Conservation (phyloP, 2,113 vertebrate genomes). For the Coracopsis vasa region DNA sequence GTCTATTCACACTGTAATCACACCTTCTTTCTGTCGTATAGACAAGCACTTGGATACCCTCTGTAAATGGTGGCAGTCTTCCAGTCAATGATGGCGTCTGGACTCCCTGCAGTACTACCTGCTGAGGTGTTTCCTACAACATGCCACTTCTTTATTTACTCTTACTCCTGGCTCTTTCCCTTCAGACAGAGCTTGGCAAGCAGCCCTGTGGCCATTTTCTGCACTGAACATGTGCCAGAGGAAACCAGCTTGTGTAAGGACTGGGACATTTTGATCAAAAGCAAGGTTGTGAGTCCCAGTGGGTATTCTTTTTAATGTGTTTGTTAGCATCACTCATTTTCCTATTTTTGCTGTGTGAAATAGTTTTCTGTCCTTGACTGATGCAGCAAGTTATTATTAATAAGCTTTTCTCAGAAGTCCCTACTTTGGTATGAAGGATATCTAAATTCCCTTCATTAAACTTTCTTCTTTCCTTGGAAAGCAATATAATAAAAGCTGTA, state of each 20-base stretch:
- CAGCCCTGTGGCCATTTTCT: background rate
- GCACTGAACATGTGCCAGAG: background rate
- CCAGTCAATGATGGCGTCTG: background rate
- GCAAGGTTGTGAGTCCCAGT: background rate
- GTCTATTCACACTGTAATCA: background rate
- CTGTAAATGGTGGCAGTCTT: background rate
- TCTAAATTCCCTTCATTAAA: background rate
- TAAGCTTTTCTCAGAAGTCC: background rate
- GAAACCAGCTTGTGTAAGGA: background rate
- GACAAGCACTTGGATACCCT: background rate
- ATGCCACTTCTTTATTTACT: conserved; percentile 2
- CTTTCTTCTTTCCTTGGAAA: background rate
- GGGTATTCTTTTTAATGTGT: background rate
- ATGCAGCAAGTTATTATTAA: background rate
- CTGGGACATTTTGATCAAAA: background rate
- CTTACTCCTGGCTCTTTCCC: background rate
- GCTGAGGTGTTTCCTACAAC: conserved; percentile 7
- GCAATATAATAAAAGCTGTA: background rate
- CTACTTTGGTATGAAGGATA: background rate
- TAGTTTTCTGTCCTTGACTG: background rate
- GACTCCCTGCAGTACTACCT: background rate
- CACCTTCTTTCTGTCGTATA: accelerated
- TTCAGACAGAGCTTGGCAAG: conserved; percentile 16
- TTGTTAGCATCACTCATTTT: background rate
- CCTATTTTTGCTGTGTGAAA: background rate